These are phyloP conservation scores for Antechinus flavipes DNA, from an alignment of 2,113 vertebrate genomes.

Conservation along the genomic window DNA sequence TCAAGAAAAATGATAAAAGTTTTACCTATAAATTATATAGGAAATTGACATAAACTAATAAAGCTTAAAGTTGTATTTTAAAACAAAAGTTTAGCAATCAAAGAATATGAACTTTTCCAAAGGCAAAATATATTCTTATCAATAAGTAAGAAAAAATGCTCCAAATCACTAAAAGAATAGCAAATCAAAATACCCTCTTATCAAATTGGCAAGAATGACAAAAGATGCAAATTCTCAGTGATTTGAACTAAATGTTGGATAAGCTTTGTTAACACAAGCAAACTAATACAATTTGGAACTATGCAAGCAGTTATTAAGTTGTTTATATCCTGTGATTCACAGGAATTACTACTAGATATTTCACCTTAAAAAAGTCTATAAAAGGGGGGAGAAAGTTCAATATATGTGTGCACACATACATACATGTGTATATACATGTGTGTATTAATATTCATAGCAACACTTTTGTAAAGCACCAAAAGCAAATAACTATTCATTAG, in stretches of 20 bases:
- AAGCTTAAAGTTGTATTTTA: not conserved
- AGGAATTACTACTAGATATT: not conserved
- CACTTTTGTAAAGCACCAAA: not conserved
- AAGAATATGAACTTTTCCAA: not conserved
- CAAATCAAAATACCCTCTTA: not conserved
- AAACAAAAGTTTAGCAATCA: not conserved
- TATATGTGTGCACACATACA: not conserved
- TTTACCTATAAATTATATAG: not conserved
- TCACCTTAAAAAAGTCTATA: not conserved
- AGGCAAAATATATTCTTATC: not conserved
- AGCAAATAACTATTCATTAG: not conserved
- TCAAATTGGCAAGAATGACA: not conserved
- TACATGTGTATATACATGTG: not conserved
- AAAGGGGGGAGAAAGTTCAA: not conserved
- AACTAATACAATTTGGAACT: not conserved
- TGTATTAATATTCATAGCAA: not conserved
- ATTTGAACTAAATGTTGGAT: not conserved
- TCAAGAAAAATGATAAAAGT: not conserved
- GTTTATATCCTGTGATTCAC: not conserved
- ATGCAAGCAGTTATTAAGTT: not conserved
- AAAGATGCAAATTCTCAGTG: not conserved
- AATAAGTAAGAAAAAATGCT: not conserved
- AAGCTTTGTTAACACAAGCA: not conserved
- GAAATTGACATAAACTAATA: not conserved
- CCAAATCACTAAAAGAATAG: not conserved